Evolutionary conservation across 2,888 invertebrate genomes (phyloP).

Genomic region (Chrysolina haemoptera): DNA sequence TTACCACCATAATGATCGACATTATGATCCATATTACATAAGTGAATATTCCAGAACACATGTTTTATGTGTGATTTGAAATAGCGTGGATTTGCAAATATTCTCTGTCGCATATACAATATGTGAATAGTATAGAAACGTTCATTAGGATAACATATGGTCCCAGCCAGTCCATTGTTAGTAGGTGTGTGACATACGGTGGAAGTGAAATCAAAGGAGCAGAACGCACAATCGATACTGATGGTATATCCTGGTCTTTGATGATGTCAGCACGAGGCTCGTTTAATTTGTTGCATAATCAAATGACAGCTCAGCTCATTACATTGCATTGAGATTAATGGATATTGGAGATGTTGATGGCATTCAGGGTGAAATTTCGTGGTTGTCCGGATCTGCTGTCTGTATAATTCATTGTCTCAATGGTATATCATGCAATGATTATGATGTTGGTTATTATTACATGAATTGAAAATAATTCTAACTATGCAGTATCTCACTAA

Average conservation of each 20-base stretch:
- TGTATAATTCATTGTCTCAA: not conserved
- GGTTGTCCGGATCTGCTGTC: not conserved
- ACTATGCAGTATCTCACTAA: too few species aligned
- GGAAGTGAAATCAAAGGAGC: not conserved
- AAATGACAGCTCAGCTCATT: conserved; percentile 12
- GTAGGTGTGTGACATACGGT: not conserved
- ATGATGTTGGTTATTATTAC: too few species aligned
- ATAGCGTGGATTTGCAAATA: not conserved
- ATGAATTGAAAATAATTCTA: too few species aligned
- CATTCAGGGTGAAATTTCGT: not conserved
- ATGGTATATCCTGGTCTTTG: conserved; percentile 8
- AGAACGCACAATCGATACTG: not conserved
- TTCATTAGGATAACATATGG: not conserved
- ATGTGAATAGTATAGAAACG: not conserved
- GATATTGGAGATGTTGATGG: not conserved
- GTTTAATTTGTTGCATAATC: conserved; percentile 16
- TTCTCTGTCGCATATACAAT: not conserved
- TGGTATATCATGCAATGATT: too few species aligned
- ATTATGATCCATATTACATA: too few species aligned
- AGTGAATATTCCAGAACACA: too few species aligned
- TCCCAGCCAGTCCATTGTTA: not conserved
- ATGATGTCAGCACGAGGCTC: not conserved
- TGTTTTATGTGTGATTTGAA: too few species aligned
- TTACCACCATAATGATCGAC: too few species aligned
- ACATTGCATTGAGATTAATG: not conserved